phyloP scores from a whole-genome alignment of 1,140 invertebrate species.

The Andrena cerasifolii region DNA sequence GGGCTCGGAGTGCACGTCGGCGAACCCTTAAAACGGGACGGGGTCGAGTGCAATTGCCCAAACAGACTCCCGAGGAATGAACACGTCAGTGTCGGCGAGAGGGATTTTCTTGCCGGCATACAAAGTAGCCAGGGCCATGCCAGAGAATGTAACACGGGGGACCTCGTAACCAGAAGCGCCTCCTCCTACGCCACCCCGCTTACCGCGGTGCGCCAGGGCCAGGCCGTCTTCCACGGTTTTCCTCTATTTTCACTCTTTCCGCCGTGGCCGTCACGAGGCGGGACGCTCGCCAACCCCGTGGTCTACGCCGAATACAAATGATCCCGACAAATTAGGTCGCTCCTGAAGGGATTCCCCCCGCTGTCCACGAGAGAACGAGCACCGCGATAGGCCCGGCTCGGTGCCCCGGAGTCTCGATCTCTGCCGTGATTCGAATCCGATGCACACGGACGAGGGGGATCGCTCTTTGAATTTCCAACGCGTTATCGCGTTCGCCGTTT shows the following conservation, averaged over 20 bases:
- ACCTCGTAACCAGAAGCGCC: constrained; percentile 50
- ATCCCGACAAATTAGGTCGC: constrained; percentile 67
- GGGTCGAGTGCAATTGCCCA: constrained; percentile 39
- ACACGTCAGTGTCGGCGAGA: constrained; percentile 65
- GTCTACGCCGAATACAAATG: constrained; percentile 68
- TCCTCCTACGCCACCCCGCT: constrained; percentile 3
- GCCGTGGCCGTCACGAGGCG: constrained; percentile 46
- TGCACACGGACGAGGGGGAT: not conserved
- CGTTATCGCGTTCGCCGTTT: not conserved
- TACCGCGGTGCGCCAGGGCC: not conserved
- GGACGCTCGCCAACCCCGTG: constrained; percentile 60
- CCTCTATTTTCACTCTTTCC: constrained; percentile 29
- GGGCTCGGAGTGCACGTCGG: not conserved
- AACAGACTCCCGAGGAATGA: constrained; percentile 64
- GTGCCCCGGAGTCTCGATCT: constrained; percentile 12
- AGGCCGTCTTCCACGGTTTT: constrained; percentile 12
- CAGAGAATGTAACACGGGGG: constrained; percentile 48
- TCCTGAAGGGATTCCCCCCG: constrained; percentile 44
- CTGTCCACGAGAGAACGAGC: constrained; percentile 53
- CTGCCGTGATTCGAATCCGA: constrained; percentile 49
- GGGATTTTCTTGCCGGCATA: constrained; percentile 59
- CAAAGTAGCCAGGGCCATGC: constrained; percentile 61
- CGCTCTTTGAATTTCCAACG: not conserved
- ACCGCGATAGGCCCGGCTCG: constrained; percentile 16
- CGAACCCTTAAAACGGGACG: not conserved